These are phyloP conservation scores for Nothoprocta pentlandii DNA, from an alignment of 2,113 vertebrate genomes.

Conservation along the genomic window DNA sequence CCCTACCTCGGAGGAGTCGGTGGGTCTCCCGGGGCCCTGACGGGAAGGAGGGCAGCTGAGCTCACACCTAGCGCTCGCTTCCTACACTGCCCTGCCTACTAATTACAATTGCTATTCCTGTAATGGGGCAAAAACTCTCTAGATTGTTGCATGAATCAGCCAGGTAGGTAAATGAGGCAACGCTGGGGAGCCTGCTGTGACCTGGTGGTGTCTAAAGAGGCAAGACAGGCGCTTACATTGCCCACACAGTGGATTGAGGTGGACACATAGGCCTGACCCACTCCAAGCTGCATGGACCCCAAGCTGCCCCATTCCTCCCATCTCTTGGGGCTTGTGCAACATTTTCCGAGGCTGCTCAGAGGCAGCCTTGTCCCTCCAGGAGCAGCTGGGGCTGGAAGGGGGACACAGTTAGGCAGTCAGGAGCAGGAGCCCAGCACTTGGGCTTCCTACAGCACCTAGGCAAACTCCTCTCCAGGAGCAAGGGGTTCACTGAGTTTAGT, in stretches of 20 bases:
- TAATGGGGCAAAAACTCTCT: neutral
- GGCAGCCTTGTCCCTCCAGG: neutral
- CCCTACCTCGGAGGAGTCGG: slow-evolving; percentile 88
- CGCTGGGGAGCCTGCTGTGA: neutral
- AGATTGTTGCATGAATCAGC: neutral
- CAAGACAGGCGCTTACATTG: neutral
- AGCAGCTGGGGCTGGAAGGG: fast-evolving
- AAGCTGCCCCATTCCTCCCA: fast-evolving
- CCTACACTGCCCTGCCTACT: neutral
- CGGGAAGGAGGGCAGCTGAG: neutral
- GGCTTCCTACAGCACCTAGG: neutral
- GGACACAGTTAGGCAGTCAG: neutral
- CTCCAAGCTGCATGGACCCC: neutral
- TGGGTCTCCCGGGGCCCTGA: slow-evolving; percentile 28
- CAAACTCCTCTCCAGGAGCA: neutral
- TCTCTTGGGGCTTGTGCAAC: neutral
- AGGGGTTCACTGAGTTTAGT: fast-evolving
- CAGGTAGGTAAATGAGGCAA: neutral
- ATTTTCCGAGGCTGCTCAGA: neutral
- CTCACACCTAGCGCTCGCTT: neutral
- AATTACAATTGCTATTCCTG: neutral
- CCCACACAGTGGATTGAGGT: neutral
- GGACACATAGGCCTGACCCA: neutral
- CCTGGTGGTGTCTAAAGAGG: neutral
- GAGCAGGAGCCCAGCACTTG: neutral